A percentile compares a stretch with the other conserved stretches of the same genome.
phyloP scores from a whole-genome alignment of 2,113 vertebrate species.

The Brachypteracias leptosomus region DNA sequence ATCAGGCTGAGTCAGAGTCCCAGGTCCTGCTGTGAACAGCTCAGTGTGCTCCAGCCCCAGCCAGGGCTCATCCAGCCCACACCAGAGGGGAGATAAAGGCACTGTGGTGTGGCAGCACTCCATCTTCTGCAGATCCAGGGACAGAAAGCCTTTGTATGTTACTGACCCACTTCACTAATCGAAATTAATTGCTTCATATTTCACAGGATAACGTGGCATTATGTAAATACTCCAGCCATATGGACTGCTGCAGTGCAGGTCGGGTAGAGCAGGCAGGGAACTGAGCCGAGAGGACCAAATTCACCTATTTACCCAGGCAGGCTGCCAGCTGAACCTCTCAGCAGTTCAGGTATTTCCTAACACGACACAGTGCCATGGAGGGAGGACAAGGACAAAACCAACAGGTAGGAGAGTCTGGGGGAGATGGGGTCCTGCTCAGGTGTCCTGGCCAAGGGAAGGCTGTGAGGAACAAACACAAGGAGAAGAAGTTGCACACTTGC shows the following conservation, averaged over 20 bases:
- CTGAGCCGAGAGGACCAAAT: background rate
- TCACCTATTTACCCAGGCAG: accelerated
- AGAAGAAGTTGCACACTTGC: background rate
- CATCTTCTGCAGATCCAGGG: background rate
- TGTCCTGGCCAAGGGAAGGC: background rate
- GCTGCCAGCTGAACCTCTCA: accelerated
- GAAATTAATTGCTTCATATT: slow-evolving; percentile 24
- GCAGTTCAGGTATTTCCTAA: accelerated
- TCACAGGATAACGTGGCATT: background rate
- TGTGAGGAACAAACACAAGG: accelerated
- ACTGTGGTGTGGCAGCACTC: accelerated
- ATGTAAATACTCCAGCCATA: background rate
- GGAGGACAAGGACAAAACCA: accelerated
- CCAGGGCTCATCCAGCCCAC: background rate
- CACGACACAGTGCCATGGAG: accelerated
- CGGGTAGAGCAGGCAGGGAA: background rate
- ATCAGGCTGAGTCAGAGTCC: background rate
- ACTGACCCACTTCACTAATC: slow-evolving; percentile 5
- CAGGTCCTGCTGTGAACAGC: background rate
- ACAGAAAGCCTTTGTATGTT: background rate
- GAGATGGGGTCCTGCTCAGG: background rate
- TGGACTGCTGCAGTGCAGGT: background rate
- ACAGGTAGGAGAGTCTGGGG: background rate
- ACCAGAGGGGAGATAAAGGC: background rate
- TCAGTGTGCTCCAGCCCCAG: background rate